Conservation (phyloP, 1,140 invertebrate species). For the Euwallacea fornicatus region DNA sequence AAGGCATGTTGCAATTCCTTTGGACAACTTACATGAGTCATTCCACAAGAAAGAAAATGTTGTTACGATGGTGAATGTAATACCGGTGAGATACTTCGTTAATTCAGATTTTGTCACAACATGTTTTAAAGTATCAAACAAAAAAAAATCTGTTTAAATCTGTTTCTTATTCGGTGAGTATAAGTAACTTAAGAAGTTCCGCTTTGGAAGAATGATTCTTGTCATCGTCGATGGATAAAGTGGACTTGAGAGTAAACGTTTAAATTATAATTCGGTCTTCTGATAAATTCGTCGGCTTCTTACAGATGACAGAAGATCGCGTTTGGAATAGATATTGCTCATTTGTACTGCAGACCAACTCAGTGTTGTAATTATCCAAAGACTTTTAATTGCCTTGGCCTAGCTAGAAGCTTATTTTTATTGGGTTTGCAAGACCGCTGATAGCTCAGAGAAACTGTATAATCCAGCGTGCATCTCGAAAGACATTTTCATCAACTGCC, state of each 20-base stretch:
- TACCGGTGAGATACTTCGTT: too few species aligned
- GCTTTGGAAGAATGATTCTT: constrained; percentile 1
- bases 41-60: too few species aligned
- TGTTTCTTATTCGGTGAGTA: too few species aligned
- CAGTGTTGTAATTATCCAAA: constrained; percentile 5
- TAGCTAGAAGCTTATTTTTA: neutral
- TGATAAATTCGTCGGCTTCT: constrained; percentile 20
- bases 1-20: neutral
- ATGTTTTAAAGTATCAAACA: too few species aligned
- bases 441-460: too few species aligned
- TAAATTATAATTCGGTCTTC: constrained; percentile 18
- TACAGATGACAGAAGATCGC: constrained; percentile 17
- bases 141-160: too few species aligned
- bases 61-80: too few species aligned
- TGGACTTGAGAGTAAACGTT: constrained; percentile 12
- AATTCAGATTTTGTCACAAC: too few species aligned
- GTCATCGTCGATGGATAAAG: neutral
- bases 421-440: too few species aligned
- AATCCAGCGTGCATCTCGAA: too few species aligned
- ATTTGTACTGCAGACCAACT: constrained; percentile 10
- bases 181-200: neutral
- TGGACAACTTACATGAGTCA: neutral
- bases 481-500: too few species aligned
- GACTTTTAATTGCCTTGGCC: constrained; percentile 20
- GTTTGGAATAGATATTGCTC: constrained; percentile 18